phyloP scores from a whole-genome alignment of 2,888 invertebrate genomes.

The Stegophylla sp. region DNA sequence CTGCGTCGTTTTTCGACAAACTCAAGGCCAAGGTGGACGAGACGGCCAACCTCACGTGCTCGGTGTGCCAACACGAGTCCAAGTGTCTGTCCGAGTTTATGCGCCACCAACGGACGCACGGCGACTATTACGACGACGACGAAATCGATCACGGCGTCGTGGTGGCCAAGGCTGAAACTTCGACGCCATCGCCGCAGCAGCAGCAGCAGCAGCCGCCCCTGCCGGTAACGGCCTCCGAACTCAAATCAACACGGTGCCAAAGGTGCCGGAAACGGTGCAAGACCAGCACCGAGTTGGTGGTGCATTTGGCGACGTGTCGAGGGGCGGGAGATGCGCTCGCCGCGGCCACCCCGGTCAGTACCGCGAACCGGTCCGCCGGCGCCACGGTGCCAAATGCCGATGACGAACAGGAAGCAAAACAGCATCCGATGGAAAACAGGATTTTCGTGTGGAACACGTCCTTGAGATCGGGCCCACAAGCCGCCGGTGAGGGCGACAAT shows the following conservation, averaged over 20 bases:
- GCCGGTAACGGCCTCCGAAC: conserved; percentile 59
- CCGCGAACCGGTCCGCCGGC: conserved; percentile 44
- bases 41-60: conserved; percentile 72
- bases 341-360: conserved; percentile 42
- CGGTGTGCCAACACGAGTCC: conserved; percentile 77
- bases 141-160: conserved; percentile 9
- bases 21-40: conserved; percentile 77
- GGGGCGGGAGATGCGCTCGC: conserved; percentile 30
- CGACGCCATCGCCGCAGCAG: conserved; percentile 9
- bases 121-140: conserved; percentile 49
- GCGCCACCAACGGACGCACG: conserved; percentile 73
- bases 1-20: conserved; percentile 82
- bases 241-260: conserved; percentile 78
- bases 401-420: conserved; percentile 63
- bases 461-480: conserved; percentile 64
- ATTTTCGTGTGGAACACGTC: conserved; percentile 84
- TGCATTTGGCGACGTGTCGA: conserved; percentile 76
- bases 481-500: conserved; percentile 66
- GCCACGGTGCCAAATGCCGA: conserved; percentile 58
- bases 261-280: conserved; percentile 86
- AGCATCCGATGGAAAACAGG: conserved; percentile 69
- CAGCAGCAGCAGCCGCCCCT: conserved; percentile 33
- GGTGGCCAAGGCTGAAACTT: conserved; percentile 27
- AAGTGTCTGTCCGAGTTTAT: conserved; percentile 83
- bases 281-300: conserved; percentile 78